Base-by-base conservation (phyloP, 1,140 invertebrate genomes). In the Bicyclus anynana region DNA sequence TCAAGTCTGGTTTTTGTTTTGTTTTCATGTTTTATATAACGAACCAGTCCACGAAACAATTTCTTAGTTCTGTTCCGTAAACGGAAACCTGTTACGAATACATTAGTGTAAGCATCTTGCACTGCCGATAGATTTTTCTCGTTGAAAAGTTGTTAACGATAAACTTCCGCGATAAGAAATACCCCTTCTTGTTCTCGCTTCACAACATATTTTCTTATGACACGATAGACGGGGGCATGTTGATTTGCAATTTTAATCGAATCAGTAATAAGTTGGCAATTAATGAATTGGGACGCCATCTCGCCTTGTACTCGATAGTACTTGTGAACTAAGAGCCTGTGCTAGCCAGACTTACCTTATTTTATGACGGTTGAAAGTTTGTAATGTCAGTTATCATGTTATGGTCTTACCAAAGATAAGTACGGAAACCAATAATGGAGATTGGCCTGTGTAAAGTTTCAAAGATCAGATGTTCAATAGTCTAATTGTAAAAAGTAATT, bases 271-370 rank as follows among this genome's bases (percentile, higher is more conserved):
- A 40, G 13, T 16, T 17, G 12, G 29, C n/a, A 40, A 5, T 40
- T 14, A 40, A 12, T 20, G 26, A 48, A 40, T 17, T 40, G 37
- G 37, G 37, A 40, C 37, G 37, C 3, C 12, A 14, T 44, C 49
- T 75, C 69, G 67, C 76, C 81, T 84, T 85, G 82, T 82, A 63
- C 79, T 67, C 70, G 75, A 80, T 83, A 75, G 63, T 74, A n/a
- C n/a, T n/a, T n/a, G n/a, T n/a, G n/a, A n/a, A n/a, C n/a, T n/a
- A n/a, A n/a, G n/a, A n/a, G n/a, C n/a, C n/a, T n/a, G n/a, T n/a
- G n/a, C n/a, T n/a, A n/a, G n/a, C n/a, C n/a, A n/a, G n/a, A n/a
- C n/a, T n/a, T n/a, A n/a, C n/a, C n/a, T n/a, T n/a, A n/a, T n/a
- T n/a, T n/a, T n/a, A n/a, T n/a, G n/a, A n/a, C n/a, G n/a, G n/a